Evolutionary conservation across 2,888 invertebrate genomes (phyloP).

Genomic region (Furcula furcula): DNA sequence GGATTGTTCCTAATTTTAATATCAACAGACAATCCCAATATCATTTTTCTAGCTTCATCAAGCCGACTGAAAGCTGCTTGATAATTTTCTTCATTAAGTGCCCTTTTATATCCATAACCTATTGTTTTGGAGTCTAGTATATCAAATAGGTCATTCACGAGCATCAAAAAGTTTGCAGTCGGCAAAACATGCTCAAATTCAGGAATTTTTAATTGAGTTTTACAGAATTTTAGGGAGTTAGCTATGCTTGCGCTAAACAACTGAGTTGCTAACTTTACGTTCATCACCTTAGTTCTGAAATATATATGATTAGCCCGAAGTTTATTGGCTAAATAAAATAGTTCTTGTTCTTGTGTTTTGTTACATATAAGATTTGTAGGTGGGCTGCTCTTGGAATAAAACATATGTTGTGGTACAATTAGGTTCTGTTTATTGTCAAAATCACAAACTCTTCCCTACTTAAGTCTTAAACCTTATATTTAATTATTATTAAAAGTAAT

Average conservation of each 20-base stretch:
- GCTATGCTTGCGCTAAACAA: constrained; percentile 17
- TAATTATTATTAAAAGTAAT: no score
- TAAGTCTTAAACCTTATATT: no score
- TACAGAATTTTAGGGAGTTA: background rate
- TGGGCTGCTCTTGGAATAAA: no score
- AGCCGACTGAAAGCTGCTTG: background rate
- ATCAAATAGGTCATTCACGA: constrained; percentile 1
- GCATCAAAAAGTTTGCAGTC: background rate
- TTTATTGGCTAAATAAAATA: background rate
- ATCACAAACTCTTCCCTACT: no score
- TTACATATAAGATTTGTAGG: no score
- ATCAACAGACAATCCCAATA: background rate
- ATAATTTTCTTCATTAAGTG: constrained; percentile 1
- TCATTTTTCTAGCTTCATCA: background rate
- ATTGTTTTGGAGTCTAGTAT: background rate
- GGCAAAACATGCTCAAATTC: background rate
- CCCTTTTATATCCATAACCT: background rate
- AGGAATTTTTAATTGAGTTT: background rate
- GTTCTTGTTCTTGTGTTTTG: no score
- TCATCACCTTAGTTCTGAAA: constrained; percentile 19
- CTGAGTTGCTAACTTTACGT: constrained; percentile 20
- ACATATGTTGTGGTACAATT: no score
- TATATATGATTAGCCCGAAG: constrained; percentile 3
- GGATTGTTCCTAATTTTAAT: background rate
- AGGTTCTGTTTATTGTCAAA: no score